Conservation (phyloP, 2,888 invertebrate genomes). For the Acanthosepion pharaonis region DNA sequence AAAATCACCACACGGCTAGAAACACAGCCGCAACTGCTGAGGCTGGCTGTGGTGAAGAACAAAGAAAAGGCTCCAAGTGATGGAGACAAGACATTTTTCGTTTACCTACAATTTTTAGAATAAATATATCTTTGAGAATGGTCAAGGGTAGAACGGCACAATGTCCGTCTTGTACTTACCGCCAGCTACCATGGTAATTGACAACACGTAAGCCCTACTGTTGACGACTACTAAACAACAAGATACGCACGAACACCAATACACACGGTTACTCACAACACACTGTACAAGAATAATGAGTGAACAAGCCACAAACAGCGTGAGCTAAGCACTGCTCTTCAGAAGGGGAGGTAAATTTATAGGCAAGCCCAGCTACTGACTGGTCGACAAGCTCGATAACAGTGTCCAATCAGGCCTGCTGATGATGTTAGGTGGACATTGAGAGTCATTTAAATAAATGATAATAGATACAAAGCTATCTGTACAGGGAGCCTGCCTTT, state of each 20-base stretch:
- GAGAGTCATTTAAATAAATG: slow-evolving; percentile 33
- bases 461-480: slow-evolving; percentile 11
- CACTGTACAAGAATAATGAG: slow-evolving; percentile 33
- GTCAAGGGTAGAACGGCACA: slow-evolving; percentile 11
- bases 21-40: neutral
- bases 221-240: slow-evolving; percentile 33
- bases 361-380: slow-evolving; percentile 12
- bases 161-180: slow-evolving; percentile 21
- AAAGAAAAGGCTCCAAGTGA: slow-evolving; percentile 4
- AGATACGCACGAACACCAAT: slow-evolving; percentile 33
- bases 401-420: slow-evolving; percentile 13
- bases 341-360: slow-evolving; percentile 33
- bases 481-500: neutral
- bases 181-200: slow-evolving; percentile 33
- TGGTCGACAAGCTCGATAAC: slow-evolving; percentile 4
- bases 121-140: slow-evolving; percentile 33
- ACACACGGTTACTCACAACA: slow-evolving; percentile 33
- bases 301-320: slow-evolving; percentile 33
- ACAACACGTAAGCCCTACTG: slow-evolving; percentile 33
- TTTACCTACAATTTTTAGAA: neutral
- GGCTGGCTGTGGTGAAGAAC: neutral
- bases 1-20: neutral
- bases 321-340: slow-evolving; percentile 33
- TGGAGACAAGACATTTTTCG: neutral
- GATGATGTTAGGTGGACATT: slow-evolving; percentile 3